Percentiles rank a stretch among this genome's conserved stretches.
Evolutionary conservation across 1,140 invertebrate genomes (phyloP).

Genomic region (Anastrepha ludens): DNA sequence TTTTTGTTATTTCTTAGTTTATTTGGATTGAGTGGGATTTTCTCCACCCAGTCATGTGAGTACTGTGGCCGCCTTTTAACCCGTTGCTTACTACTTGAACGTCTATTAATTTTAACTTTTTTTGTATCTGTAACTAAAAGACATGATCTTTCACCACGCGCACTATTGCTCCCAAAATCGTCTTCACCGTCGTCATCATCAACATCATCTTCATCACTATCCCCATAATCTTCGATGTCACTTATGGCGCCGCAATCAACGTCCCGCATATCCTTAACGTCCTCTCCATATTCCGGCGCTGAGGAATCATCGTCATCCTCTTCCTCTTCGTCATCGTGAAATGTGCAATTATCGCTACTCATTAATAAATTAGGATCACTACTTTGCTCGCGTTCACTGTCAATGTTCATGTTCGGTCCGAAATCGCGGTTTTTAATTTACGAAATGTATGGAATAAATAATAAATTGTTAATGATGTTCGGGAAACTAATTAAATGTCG

Average conservation of each 20-base stretch:
- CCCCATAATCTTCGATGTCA: background rate
- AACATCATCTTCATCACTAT: background rate
- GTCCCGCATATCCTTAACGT: conserved; percentile 8
- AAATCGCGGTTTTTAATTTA: background rate
- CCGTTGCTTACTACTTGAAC: conserved; percentile 8
- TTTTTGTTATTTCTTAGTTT: background rate
- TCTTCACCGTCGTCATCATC: conserved; percentile 1
- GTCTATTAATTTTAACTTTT: background rate
- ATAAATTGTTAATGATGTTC: background rate
- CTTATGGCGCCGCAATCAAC: conserved; percentile 4
- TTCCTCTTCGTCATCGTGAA: conserved; percentile 64
- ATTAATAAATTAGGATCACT: conserved; percentile 67
- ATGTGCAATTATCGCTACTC: conserved; percentile 67
- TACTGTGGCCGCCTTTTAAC: background rate
- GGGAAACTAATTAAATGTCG: background rate
- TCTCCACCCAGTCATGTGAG: background rate
- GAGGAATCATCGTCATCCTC: conserved; percentile 59
- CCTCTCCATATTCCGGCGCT: conserved; percentile 50
- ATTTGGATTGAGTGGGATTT: background rate
- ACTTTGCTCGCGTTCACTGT: conserved; percentile 65
- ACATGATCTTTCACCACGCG: background rate
- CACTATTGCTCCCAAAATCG: background rate
- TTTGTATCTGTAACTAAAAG: conserved; percentile 15
- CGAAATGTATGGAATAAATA: background rate
- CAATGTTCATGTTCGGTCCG: conserved; percentile 42